Base-by-base conservation (phyloP, 2,888 invertebrate genomes). In the Plebejus argus region DNA sequence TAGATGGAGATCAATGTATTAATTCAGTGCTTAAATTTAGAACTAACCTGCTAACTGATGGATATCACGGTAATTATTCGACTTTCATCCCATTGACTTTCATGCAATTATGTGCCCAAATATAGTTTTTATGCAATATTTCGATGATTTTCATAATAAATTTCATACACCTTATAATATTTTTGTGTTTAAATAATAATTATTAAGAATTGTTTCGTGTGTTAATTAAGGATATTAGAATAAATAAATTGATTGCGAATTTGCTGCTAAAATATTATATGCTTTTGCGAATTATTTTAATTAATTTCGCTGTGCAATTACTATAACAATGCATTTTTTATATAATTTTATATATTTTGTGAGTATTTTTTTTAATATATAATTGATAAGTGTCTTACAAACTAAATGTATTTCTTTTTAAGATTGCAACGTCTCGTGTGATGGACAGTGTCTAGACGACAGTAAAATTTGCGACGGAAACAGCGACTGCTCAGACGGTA, bases 391-490 rank as follows among this genome's bases (percentile, higher is more conserved):
- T 78, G 61, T 79, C 58, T 77, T 79, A 82, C 81, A 80, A 81
- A 81, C 80, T 75, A 80, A 80, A 84, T 80, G 83, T 86, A 82
- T 88, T 89, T 84, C 89, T 87, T 88, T 91, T 88, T 84, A 89
- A 91, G 91, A 83, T 10, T 93, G 92, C 86, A 82, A 79, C 79
- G 87, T 87, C 84, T 71, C 79, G 79, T 93, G 95, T 88, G 95
- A 95, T 88, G 95, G 95, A 82, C 91, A 87, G 85, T 97, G 97
- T 88, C 92, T 97, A 86, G 91, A 94, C 80, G 93, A 90, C 84
- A 87, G 85, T 83, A 91, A 89, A 86, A 95, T 95, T 88, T 96
- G 97, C 89, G 93, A 97, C 89, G 88, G 89, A 45, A 80, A 84
- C 12, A 79, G 78, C 23, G 95, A 97, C 88, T 97, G 96, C 88